phyloP scores from a whole-genome alignment of 1,140 invertebrate species.

The Brachionus manjavacas region DNA sequence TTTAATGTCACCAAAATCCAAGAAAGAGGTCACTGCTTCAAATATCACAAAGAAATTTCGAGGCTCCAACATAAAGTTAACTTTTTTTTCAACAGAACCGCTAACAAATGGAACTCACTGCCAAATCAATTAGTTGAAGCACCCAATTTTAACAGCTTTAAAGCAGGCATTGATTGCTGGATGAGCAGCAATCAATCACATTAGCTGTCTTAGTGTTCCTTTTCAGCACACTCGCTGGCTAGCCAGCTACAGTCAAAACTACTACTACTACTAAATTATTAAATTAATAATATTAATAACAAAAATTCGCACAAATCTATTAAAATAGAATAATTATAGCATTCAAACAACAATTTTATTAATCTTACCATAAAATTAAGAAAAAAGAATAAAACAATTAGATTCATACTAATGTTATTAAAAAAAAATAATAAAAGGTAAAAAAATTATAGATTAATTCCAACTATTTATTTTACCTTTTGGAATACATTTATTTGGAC shows the following conservation, averaged over 20 bases:
- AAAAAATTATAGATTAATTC: background rate
- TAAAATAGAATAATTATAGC: too few relatives aligned
- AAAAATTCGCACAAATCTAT: too few relatives aligned
- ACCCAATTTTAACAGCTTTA: too few relatives aligned
- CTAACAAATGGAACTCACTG: background rate
- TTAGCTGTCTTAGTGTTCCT: background rate
- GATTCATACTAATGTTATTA: background rate
- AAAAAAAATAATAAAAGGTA: background rate
- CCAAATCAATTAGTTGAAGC: background rate
- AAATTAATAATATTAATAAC: too few relatives aligned
- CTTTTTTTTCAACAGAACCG: background rate
- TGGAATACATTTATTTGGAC: background rate
- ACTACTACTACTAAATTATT: background rate
- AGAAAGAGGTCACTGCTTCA: too few relatives aligned
- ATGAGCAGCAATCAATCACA: too few relatives aligned
- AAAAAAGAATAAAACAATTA: background rate
- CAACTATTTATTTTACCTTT: background rate
- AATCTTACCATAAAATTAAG: background rate
- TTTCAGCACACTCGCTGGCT: background rate
- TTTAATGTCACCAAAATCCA: background rate
- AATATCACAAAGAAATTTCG: too few relatives aligned
- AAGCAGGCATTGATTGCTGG: too few relatives aligned
- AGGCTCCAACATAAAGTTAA: too few relatives aligned
- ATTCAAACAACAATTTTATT: background rate
- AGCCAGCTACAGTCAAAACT: background rate